Percentiles rank a stretch among this genome's conserved stretches.
phyloP scores from a whole-genome alignment of 2,797 vertebrate genomes.

The Sylvilagus floridanus region DNA sequence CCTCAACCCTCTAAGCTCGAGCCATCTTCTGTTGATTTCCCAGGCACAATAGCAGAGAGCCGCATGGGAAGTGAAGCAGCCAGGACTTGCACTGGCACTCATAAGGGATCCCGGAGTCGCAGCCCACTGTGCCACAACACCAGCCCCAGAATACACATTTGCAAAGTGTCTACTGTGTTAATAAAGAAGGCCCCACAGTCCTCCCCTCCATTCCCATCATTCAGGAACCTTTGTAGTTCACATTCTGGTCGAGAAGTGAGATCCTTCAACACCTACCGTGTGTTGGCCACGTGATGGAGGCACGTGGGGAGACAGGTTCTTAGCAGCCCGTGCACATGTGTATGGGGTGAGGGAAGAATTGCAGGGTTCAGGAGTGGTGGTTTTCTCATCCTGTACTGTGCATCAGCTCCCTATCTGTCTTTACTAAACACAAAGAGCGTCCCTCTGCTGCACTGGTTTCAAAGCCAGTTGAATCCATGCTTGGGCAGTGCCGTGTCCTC shows the following conservation, averaged over 20 bases:
- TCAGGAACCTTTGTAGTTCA: constrained; percentile 38
- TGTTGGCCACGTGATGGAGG: neutral
- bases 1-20: constrained; percentile 4
- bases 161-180: neutral
- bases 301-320: neutral
- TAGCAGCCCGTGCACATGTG: neutral
- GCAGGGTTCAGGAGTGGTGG: neutral
- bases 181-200: neutral
- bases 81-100: too few species aligned
- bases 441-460: constrained; percentile 17
- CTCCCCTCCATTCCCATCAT: neutral
- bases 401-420: neutral
- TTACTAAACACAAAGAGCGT: constrained; percentile 23
- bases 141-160: neutral
- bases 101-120: too few species aligned
- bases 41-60: too few species aligned
- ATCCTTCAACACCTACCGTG: neutral
- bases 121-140: too few species aligned
- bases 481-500: neutral
- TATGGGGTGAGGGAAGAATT: neutral
- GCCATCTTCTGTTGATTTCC: too few species aligned
- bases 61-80: too few species aligned
- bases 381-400: neutral
- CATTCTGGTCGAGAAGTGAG: neutral
- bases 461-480: constrained; percentile 41